Conservation (phyloP, 2,888 invertebrate species). For the Taphrorychus bicolor region DNA sequence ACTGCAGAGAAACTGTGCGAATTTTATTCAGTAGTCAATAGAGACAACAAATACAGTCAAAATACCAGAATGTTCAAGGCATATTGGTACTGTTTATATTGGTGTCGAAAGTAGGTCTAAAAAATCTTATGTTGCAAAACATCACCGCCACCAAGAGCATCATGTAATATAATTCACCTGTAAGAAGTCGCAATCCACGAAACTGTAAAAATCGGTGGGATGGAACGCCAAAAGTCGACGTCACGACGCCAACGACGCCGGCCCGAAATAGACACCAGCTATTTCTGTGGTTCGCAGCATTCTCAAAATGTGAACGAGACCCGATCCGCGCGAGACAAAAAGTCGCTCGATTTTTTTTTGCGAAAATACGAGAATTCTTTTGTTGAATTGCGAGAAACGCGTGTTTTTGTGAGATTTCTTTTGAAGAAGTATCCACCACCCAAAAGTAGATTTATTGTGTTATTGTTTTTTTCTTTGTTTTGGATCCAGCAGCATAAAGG, state of each 20-base stretch:
- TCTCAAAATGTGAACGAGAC: slow-evolving; percentile 40
- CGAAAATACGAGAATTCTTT: slow-evolving; percentile 17
- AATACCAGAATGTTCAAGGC: not conserved
- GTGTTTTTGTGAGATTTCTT: not conserved
- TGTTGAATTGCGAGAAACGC: not conserved
- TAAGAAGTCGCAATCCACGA: slow-evolving; percentile 18
- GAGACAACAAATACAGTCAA: too few species aligned
- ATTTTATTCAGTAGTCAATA: too few species aligned
- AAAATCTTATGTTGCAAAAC: slow-evolving; percentile 14
- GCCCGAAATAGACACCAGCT: slow-evolving; percentile 38
- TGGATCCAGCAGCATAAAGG: too few species aligned
- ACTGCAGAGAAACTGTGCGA: too few species aligned
- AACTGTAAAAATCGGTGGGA: slow-evolving; percentile 24
- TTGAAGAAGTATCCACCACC: too few species aligned
- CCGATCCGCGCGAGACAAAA: slow-evolving; percentile 26
- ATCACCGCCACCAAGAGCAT: too few species aligned
- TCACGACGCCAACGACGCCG: slow-evolving; percentile 35
- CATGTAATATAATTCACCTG: slow-evolving; percentile 23
- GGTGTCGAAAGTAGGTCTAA: not conserved
- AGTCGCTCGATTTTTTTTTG: slow-evolving; percentile 17
- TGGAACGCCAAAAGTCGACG: slow-evolving; percentile 31
- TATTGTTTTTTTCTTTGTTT: not conserved
- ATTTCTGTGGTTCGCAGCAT: slow-evolving; percentile 42
- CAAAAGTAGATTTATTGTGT: too few species aligned
- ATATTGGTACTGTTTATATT: not conserved